Evolutionary conservation across 2,888 invertebrate species (phyloP), one percentile per base, ranked within the genome.

Genomic region (Eupithecia abbreviata): DNA sequence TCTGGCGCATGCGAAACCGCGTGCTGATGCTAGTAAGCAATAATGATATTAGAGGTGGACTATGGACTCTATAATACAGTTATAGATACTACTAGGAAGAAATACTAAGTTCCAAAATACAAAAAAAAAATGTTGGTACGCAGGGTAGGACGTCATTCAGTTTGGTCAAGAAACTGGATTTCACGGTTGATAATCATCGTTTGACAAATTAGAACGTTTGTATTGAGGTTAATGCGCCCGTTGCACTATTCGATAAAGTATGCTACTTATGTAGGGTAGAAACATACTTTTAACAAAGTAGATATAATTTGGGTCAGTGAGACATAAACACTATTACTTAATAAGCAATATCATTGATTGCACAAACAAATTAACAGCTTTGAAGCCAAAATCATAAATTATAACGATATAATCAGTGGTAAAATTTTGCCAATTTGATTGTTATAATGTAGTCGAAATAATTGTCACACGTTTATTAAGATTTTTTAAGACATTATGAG

Each of bases 191-290:
- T 71, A 71, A 49, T 71, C 67, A 71, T 71, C 45, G 51, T 30
- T 45, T 66, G 43, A 75, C 75, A 75, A 75, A 75, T 75, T 75
- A 75, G 71, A 41, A 58, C 47, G 67, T 72, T 30, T 74, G 58
- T 74, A 69, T 58, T n/a, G 69, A 41, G 73, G 69, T 69, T 66
- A 49, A 66, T 41, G 67, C 67, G 73, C 67, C 15, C 66, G 41
- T 66, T 66, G 6, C 66, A 66, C 42, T 66, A 66, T 42, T 41
- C 41, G 41, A 66, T 47, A 66, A 68, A 42, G n/a, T 67, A n/a
- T 9, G 5, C 45, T 67, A 4, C 43, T 42, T n/a, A 43, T n/a
- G 4, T n/a, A 43, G 0, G n/a, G 18, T 3, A 43, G 10, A 66
- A 66, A 66, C 15, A 6, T 42, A 66, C 6, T 15, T 13, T 66